phyloP scores from a whole-genome alignment of 1,140 invertebrate genomes.

The Aphis gossypii region DNA sequence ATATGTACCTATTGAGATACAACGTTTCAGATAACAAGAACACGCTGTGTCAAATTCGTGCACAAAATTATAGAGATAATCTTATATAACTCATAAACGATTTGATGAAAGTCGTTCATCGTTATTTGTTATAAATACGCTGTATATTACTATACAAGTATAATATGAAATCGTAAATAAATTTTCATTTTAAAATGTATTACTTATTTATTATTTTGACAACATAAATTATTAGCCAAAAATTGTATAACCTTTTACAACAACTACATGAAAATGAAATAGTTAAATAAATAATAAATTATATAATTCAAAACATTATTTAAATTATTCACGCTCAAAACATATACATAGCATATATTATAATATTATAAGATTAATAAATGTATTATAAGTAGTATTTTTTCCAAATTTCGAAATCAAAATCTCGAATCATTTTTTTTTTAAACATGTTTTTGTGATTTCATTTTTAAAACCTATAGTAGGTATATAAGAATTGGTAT shows the following conservation, averaged over 20 bases:
- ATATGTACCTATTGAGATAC: not conserved
- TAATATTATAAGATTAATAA: not conserved
- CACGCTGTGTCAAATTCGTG: slow-evolving; percentile 5
- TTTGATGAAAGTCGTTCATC: slow-evolving; percentile 25
- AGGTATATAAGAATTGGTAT: not conserved
- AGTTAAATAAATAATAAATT: not conserved
- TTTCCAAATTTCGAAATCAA: not conserved
- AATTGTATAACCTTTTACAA: slow-evolving; percentile 25
- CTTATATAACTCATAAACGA: slow-evolving; percentile 24
- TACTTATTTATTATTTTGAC: not conserved
- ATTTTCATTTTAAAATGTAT: not conserved
- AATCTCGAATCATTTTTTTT: not conserved
- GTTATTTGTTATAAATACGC: not conserved
- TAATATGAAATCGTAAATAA: not conserved
- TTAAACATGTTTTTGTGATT: not conserved
- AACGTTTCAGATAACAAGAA: not conserved
- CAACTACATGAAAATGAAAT: not conserved
- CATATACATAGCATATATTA: not conserved
- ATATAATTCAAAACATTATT: not conserved
- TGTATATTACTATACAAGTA: not conserved
- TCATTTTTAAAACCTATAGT: not conserved
- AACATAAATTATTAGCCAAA: not conserved
- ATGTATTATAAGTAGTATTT: not conserved
- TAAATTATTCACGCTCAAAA: not conserved
- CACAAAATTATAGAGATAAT: slow-evolving; percentile 10